phyloP scores from a whole-genome alignment of 37 sponge, comb jelly and placozoan genomes.

The Agelas oroides region DNA sequence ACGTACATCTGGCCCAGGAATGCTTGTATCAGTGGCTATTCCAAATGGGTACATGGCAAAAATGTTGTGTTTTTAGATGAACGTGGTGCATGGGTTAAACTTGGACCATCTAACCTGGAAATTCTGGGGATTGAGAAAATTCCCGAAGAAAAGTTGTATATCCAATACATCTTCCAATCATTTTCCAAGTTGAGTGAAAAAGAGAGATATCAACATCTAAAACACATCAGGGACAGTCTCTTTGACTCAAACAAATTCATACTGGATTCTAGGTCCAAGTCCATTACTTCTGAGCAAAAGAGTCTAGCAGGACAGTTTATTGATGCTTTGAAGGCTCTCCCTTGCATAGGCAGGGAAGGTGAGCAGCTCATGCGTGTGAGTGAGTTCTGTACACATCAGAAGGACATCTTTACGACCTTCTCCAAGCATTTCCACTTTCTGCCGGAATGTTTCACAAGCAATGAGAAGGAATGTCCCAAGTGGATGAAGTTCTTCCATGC shows the following conservation, averaged over 20 bases:
- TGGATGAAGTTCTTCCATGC: constrained; percentile 58
- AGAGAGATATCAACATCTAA: constrained; percentile 44
- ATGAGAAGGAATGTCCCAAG: neutral
- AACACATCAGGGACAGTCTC: constrained; percentile 40
- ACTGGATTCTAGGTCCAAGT: neutral
- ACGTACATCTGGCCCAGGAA: constrained; percentile 42
- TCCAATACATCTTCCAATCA: constrained; percentile 35
- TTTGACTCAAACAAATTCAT: neutral
- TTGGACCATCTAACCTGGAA: neutral
- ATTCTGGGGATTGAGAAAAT: constrained; percentile 11
- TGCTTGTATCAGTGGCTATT: constrained; percentile 12
- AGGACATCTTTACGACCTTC: constrained; percentile 30
- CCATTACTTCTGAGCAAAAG: neutral
- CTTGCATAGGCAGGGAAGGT: constrained; percentile 39
- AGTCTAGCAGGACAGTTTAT: constrained; percentile 1
- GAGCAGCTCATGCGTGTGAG: constrained; percentile 9
- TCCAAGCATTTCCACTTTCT: constrained; percentile 20
- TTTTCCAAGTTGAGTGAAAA: constrained; percentile 44
- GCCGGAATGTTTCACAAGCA: constrained; percentile 13
- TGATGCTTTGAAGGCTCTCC: constrained; percentile 1
- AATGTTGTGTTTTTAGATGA: constrained; percentile 34
- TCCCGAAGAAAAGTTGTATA: constrained; percentile 24
- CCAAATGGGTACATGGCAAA: constrained; percentile 15
- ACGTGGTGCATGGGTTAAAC: constrained; percentile 38
- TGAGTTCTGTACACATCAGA: constrained; percentile 31